Base-by-base conservation (phyloP, 2,113 vertebrate species). In the Pseudolaguvia tuberculata region DNA sequence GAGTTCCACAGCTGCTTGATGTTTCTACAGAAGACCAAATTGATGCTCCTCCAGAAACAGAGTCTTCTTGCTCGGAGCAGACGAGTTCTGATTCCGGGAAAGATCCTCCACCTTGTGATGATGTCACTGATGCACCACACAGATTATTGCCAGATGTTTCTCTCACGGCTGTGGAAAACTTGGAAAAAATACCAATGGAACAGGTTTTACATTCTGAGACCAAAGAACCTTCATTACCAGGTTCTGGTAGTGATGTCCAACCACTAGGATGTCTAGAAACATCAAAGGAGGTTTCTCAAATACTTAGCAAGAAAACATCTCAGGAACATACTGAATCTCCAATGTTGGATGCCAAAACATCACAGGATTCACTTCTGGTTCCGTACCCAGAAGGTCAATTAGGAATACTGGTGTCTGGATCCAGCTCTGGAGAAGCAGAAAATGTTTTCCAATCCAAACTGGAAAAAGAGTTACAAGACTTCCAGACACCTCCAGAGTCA, bases 1-100 rank as follows among this genome's bases (percentile, higher is more conserved):
- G 8, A 14, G 50, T 53, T 6, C 20, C 75, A 21, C 73, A 79
- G 9, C 5, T 39, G 11, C 59, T 7, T 14, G n/a, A 25, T 47
- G 15, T 5, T 4, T 10, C 63, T 2, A 12, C 45, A 13, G 63
- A 10, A 2, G 23, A 67, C 29, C 50, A 35, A 70, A 39, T 21
- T 0, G 12, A 70, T 2, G 5, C 56, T 48, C 29, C 69, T n/a
- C 39, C 61, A 55, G 73, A 72, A 72, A 52, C 51, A 0, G 5
- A 20, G 2, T 72, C 68, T 29, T 66, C 63, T 21, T 74, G 39
- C 25, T 47, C 15, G 3, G 78, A 80, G 10, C 71, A 35, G 57
- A 14, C 15, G 25, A 62, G 47, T 17, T 21, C 20, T 21, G 71
- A 50, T 25, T 63, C 47, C 2, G 2, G 29, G 18, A n/a, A 61